These are phyloP conservation scores for Cosmia pyralina DNA, from an alignment of 2,888 invertebrate species.

Conservation along the genomic window DNA sequence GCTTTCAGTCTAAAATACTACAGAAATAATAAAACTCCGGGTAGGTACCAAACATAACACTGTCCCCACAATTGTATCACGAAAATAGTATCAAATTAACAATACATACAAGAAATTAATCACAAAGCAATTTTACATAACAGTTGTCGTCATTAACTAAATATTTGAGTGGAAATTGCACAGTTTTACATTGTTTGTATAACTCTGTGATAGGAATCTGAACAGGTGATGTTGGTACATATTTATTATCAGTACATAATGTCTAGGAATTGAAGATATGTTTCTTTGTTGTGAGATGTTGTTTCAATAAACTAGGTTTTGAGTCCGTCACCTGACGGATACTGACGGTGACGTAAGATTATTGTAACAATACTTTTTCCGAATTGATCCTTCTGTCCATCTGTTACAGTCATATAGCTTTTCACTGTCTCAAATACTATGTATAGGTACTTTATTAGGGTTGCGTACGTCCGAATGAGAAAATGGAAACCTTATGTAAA, in stretches of 20 bases:
- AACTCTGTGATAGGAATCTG: constrained; percentile 23
- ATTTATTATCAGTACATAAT: constrained; percentile 39
- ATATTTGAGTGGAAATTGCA: constrained; percentile 57
- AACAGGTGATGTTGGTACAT: constrained; percentile 48
- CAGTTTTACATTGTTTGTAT: constrained; percentile 23
- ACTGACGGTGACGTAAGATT: background rate
- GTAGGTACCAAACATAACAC: background rate
- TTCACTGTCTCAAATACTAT: no score
- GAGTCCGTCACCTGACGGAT: constrained; percentile 2
- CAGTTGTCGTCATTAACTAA: constrained; percentile 33
- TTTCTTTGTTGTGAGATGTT: constrained; percentile 22
- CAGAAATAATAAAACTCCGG: background rate
- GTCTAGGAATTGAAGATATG: constrained; percentile 31
- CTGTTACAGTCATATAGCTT: background rate
- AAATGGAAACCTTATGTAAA: no score
- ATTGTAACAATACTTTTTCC: background rate
- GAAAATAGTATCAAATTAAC: constrained; percentile 31
- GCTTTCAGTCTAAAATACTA: background rate
- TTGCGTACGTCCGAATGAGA: no score
- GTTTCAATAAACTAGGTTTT: constrained; percentile 7
- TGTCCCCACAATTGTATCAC: background rate
- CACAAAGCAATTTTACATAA: constrained; percentile 41
- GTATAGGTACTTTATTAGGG: no score
- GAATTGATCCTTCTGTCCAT: no score
- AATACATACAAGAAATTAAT: constrained; percentile 25